A percentile compares a stretch with the other conserved stretches of the same genome.
These are phyloP conservation scores for Metalampra italica DNA, from an alignment of 2,888 invertebrate species.

Conservation along the genomic window DNA sequence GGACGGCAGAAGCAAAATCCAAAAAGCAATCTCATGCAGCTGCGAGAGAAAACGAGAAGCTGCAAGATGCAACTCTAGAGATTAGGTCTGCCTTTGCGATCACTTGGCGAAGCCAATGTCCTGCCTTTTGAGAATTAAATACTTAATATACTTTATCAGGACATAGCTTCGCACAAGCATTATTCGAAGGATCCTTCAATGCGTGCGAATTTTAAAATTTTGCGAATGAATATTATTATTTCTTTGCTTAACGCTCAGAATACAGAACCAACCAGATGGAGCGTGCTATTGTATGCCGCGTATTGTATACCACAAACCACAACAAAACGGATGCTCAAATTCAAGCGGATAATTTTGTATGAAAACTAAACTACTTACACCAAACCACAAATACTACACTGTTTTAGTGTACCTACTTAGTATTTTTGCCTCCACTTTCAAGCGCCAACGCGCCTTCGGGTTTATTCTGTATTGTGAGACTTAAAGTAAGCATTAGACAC, in stretches of 20 bases:
- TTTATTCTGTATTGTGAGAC: too few species aligned
- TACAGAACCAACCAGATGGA: too few species aligned
- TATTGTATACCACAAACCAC: too few species aligned
- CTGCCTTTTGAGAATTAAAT: constrained; percentile 11
- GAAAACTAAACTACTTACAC: too few species aligned
- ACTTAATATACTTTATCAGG: constrained; percentile 5
- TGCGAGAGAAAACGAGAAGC: constrained; percentile 93
- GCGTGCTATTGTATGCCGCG: too few species aligned
- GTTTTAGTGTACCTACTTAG: too few species aligned
- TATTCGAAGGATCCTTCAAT: constrained; percentile 56
- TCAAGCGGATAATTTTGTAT: too few species aligned
- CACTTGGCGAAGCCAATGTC: constrained; percentile 31
- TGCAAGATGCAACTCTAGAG: constrained; percentile 85
- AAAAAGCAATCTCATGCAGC: constrained; percentile 93
- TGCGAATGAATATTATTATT: constrained; percentile 35
- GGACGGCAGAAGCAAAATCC: constrained; percentile 90
- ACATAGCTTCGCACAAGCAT: constrained; percentile 27
- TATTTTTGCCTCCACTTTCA: too few species aligned
- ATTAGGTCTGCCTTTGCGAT: constrained; percentile 55
- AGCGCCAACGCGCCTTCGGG: constrained; percentile 1
- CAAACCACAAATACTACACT: too few species aligned
- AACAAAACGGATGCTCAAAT: too few species aligned
- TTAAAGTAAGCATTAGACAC: background rate
- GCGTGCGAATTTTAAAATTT: constrained; percentile 31
- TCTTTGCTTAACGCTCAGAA: too few species aligned